A percentile compares a stretch with the other conserved stretches of the same genome.
These are phyloP conservation scores for Ahaetulla prasina DNA, from an alignment of 2,113 vertebrate genomes.

Conservation along the genomic window DNA sequence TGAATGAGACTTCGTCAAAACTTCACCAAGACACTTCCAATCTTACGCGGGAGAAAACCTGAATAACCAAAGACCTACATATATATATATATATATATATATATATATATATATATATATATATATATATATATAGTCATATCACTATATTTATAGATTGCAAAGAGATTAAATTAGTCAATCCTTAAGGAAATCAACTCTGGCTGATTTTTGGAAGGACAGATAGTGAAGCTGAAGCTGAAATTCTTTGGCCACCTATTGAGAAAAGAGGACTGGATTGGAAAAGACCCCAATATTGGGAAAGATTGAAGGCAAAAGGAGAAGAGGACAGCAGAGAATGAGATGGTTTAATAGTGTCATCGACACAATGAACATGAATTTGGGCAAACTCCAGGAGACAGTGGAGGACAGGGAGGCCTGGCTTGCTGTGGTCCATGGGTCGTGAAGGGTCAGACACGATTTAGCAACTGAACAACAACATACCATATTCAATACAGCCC, in stretches of 20 bases:
- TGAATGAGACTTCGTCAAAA: too few species aligned
- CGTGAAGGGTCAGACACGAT: neutral
- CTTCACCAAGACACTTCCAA: too few species aligned
- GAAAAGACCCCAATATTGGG: neutral
- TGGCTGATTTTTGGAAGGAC: neutral
- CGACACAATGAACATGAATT: neutral
- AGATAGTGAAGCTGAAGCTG: neutral
- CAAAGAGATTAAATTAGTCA: neutral
- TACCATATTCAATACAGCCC: neutral
- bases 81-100: neutral
- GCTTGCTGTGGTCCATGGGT: neutral
- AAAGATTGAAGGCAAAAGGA: neutral
- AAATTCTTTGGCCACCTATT: neutral
- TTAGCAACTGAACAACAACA: neutral
- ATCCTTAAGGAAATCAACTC: neutral
- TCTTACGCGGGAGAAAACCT: too few species aligned
- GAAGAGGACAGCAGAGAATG: neutral
- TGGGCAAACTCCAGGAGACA: neutral
- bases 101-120: neutral
- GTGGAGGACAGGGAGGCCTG: neutral
- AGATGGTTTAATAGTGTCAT: neutral
- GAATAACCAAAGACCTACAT: too few species aligned
- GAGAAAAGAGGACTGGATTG: neutral
- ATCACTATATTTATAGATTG: too few species aligned
- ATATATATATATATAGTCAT: too few species aligned